Base-by-base conservation (phyloP, 1,140 invertebrate species). In the Gryllus bimaculatus region DNA sequence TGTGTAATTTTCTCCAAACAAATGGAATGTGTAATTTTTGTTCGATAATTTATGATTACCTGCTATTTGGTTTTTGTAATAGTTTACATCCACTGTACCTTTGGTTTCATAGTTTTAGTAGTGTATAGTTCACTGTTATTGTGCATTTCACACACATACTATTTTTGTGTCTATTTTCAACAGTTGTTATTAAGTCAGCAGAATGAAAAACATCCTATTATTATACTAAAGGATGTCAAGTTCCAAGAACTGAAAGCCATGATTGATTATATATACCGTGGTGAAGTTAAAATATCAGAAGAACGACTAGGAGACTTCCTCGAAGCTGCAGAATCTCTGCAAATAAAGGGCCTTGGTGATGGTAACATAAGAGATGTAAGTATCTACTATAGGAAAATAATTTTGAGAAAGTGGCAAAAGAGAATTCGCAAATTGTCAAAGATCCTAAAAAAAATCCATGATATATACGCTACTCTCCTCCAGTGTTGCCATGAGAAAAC, bases 231-330 rank as follows among this genome's bases (percentile, higher is more conserved):
- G 88, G 94, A 96, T 90, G 94, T 97, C 10, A 95, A 94, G 86
- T 96, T 94, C 87, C 92, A 93, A 86, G 94, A 96, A 88, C 86
- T 97, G 81, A 92, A 95, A 87, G 94, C 94, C 79, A 95, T 97
- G 91, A 93, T 96, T 90, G 94, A 96, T 85, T 96, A 96, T 83
- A 97, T 97, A 94, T 97, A 97, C 87, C 90, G 93, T 83, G 96
- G 96, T 77, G 95, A 97, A 89, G 95, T 97, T 48, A 96, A 96
- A 87, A 95, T 97, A 84, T 93, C 93, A 81, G 95, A 96, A 87
- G 94, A 96, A 86, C 94, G 97, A 87, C 88, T 97, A 83, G 92
- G 93, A 78, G 93, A 94, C 15, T 88, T 97, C 81, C 86, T 97
- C 47, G 96, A 96, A 85, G 94, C 95, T 74, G 96, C 95, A 5